These are phyloP conservation scores for Malachius bipustulatus DNA, from an alignment of 2,888 invertebrate species.

Conservation along the genomic window DNA sequence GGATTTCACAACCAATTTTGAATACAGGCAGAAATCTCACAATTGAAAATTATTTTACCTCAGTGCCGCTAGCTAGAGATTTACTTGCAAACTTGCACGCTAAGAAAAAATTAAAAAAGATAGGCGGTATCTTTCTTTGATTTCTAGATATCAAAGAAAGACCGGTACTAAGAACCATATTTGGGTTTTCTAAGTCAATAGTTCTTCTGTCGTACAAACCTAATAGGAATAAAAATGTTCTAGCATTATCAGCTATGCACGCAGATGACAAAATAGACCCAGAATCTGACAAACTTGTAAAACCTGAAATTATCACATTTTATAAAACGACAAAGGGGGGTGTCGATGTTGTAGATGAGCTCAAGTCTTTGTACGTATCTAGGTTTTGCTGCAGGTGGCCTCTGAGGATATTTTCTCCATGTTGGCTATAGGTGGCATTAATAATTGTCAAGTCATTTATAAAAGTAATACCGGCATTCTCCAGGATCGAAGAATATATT, in stretches of 20 bases:
- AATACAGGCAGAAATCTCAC: constrained; percentile 15
- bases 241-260: constrained; percentile 19
- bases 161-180: constrained; percentile 6
- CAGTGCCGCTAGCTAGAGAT: constrained; percentile 13
- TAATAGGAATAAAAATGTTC: constrained; percentile 20
- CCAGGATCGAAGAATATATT: background rate
- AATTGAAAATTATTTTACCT: constrained; percentile 17
- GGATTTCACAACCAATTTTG: constrained; percentile 13
- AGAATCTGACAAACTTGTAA: constrained; percentile 12
- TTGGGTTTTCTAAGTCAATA: constrained; percentile 4
- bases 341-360: constrained; percentile 15
- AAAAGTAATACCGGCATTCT: background rate
- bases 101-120: constrained; percentile 16
- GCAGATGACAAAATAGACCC: constrained; percentile 18
- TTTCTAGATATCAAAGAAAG: constrained; percentile 5
- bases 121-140: constrained; percentile 10
- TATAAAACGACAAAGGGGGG: constrained; percentile 20
- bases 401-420: background rate
- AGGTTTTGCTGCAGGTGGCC: background rate
- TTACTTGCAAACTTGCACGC: constrained; percentile 17
- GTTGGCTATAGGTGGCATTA: background rate
- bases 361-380: background rate
- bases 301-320: constrained; percentile 20
- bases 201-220: constrained; percentile 21
- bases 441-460: background rate